Conservation (phyloP, 2,113 vertebrate species). For the Azemiops feae region DNA sequence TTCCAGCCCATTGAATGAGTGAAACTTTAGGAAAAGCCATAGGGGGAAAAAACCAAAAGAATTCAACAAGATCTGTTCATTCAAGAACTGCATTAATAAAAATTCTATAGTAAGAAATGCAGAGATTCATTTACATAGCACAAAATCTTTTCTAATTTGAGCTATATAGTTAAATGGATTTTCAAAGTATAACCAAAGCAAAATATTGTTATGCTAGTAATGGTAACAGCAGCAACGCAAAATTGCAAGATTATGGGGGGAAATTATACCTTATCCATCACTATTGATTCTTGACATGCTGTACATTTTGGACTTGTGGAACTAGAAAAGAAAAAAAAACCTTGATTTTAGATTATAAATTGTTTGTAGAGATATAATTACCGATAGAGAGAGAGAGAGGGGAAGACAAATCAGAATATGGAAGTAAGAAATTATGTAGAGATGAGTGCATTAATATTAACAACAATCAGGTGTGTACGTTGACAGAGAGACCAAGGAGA, state of each 20-base stretch:
- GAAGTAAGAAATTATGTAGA: neutral
- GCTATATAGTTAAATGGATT: conserved; percentile 8
- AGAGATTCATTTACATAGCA: neutral
- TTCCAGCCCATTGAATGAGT: neutral
- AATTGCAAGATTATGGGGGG: neutral
- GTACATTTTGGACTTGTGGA: conserved; percentile 74
- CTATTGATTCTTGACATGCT: conserved; percentile 77
- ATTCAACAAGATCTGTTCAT: neutral
- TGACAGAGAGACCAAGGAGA: neutral
- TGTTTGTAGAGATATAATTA: neutral
- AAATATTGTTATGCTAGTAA: accelerated
- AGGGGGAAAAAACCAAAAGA: neutral
- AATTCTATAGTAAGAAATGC: neutral
- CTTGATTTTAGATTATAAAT: neutral
- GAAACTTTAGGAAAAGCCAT: neutral
- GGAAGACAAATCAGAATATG: neutral
- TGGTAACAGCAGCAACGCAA: neutral
- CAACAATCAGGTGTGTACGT: neutral
- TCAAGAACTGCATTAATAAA: neutral
- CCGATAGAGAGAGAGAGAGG: neutral
- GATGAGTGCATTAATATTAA: neutral
- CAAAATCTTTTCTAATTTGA: neutral
- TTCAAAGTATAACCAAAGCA: neutral
- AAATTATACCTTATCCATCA: conserved; percentile 76
- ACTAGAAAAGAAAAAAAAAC: conserved; percentile 60